A percentile compares a stretch with the other conserved stretches of the same genome.
Conservation (phyloP, 2,797 vertebrate genomes). For the Uromys caudimaculatus region DNA sequence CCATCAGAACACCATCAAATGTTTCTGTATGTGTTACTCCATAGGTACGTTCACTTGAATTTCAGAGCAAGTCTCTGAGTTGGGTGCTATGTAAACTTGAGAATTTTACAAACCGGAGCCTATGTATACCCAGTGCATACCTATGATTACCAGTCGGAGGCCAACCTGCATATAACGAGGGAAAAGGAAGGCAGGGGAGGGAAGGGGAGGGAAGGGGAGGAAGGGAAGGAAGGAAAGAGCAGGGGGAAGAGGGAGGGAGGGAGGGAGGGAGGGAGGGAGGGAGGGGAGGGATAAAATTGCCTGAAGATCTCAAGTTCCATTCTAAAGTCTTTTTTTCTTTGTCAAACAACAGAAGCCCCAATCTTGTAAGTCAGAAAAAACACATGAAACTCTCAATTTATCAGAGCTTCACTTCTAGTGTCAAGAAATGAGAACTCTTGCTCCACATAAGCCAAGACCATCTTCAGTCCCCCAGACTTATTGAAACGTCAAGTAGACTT, state of each 20-base stretch:
- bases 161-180: neutral
- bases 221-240: fast-evolving
- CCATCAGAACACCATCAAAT: neutral
- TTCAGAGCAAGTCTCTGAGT: neutral
- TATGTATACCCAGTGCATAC: neutral
- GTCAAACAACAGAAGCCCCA: neutral
- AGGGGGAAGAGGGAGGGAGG: fast-evolving
- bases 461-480: neutral
- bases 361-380: constrained; percentile 15
- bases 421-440: neutral
- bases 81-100: neutral
- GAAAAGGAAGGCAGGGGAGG: fast-evolving
- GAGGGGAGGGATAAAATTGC: fast-evolving
- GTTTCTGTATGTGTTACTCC: neutral
- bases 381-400: neutral
- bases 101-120: neutral
- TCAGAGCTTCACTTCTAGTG: neutral
- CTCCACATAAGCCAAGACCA: constrained; percentile 13
- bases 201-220: fast-evolving
- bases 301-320: constrained; percentile 4
- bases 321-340: constrained; percentile 25
- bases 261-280: fast-evolving
- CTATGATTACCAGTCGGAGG: neutral
- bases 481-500: neutral
- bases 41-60: neutral